phyloP scores from a whole-genome alignment of 2,888 invertebrate genomes.

The Teleiodes luculella region DNA sequence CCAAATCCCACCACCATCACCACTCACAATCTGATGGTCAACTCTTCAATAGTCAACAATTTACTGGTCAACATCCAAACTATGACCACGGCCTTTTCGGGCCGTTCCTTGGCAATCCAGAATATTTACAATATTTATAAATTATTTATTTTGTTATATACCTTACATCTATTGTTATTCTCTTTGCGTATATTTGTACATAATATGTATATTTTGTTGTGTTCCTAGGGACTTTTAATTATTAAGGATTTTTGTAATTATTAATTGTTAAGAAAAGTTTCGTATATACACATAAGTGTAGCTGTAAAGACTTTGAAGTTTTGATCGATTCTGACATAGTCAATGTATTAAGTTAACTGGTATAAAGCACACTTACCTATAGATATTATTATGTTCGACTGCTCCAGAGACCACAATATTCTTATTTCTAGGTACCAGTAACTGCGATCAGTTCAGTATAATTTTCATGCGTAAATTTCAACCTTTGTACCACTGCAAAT shows the following conservation, averaged over 20 bases:
- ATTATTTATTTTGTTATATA: not conserved
- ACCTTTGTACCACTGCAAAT: not conserved
- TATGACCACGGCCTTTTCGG: slow-evolving; percentile 20
- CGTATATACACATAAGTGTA: too few relatives aligned
- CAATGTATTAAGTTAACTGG: too few relatives aligned
- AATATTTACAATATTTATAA: slow-evolving; percentile 48
- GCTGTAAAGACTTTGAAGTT: too few relatives aligned
- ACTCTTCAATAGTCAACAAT: not conserved
- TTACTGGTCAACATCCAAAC: not conserved
- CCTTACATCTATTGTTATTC: too few relatives aligned
- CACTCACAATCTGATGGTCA: slow-evolving; percentile 2
- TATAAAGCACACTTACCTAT: not conserved
- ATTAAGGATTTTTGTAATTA: too few relatives aligned
- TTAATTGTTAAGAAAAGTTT: too few relatives aligned
- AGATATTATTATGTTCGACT: too few relatives aligned
- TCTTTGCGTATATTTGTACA: not conserved
- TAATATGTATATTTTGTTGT: not conserved
- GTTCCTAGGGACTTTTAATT: too few relatives aligned
- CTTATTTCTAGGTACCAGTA: not conserved
- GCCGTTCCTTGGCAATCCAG: slow-evolving; percentile 43
- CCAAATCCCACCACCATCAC: not conserved
- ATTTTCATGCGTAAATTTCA: too few relatives aligned
- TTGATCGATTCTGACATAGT: too few relatives aligned
- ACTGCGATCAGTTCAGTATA: too few relatives aligned
- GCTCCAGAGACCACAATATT: not conserved